Evolutionary conservation across 2,888 invertebrate genomes (phyloP).

Genomic region (Muschampia plurimacula): DNA sequence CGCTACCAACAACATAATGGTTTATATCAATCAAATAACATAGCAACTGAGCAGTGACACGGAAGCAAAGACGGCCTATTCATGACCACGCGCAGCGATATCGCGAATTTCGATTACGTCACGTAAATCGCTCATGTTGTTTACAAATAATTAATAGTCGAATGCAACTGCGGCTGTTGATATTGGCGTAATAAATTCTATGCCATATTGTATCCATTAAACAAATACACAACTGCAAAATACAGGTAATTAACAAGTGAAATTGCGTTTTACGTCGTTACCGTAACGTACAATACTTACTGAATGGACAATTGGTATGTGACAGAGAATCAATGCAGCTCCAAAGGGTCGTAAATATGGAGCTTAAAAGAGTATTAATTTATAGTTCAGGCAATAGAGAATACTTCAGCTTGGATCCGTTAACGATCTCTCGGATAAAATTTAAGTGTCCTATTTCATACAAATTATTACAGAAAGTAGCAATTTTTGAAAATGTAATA

Average conservation of each 20-base stretch:
- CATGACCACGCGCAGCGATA: conserved; percentile 71
- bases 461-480: not conserved
- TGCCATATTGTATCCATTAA: conserved; percentile 63
- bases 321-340: conserved; percentile 46
- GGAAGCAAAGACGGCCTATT: conserved; percentile 52
- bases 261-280: conserved; percentile 48
- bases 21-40: conserved; percentile 18
- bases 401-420: conserved; percentile 83
- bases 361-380: conserved; percentile 80
- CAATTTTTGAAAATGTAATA: not conserved
- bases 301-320: not conserved
- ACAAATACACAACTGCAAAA: conserved; percentile 57
- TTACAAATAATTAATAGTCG: conserved; percentile 84
- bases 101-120: conserved; percentile 53
- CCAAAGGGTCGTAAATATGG: conserved; percentile 66
- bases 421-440: conserved; percentile 51
- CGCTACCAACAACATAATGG: not conserved
- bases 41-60: conserved; percentile 4
- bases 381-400: conserved; percentile 80
- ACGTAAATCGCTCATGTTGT: conserved; percentile 64
- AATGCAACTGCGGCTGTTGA: conserved; percentile 79
- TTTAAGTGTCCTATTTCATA: not conserved
- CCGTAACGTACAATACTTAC: conserved; percentile 36
- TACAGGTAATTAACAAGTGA: conserved; percentile 43
- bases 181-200: conserved; percentile 80